Evolutionary conservation across 2,888 invertebrate species (phyloP), one percentile per base, ranked within the genome.

Genomic region (Pachycephus smyrnensis): DNA sequence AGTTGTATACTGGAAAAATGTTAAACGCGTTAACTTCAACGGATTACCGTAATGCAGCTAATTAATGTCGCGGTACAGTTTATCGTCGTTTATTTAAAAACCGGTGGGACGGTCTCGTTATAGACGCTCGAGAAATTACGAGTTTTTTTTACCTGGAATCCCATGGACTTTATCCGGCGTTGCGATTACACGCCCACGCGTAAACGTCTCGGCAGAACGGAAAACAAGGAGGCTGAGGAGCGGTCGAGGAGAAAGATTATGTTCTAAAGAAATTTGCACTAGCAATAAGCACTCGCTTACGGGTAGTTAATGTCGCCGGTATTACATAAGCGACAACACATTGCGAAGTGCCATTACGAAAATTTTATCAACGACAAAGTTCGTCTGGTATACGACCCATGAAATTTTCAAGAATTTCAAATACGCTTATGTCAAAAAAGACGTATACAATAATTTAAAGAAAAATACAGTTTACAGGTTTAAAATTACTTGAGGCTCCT

Each of bases 191-290:
- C 55, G 55, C 55, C 55, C 55, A 55, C 55, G 55, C 23, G 55
- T 23, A 23, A 55, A 9, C 23, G 55, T 55, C 55, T 55, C 23
- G 23, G 2, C 55, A 55, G 55, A 23, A 55, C 15, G 55, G 55
- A 55, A 23, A 55, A 55, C 23, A 55, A 23, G 55, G 55, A 9
- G 55, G 23, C 23, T 9, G 55, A 55, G 55, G 55, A 55, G 55
- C 9, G 23, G 23, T 55, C 55, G 55, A 55, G 55, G 71, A 31
- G 71, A 71, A 75, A 31, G n/a, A 32, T 76, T 73, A 73, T 55
- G 32, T 76, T 76, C 73, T 71, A 68, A 79, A 77, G 78, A 83
- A 80, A 83, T 77, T 79, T 68, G 77, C 77, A 79, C 35, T 74
- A 75, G 68, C 76, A 78, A 77, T 78, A 74, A 77, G 76, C 78